A percentile compares a stretch with the other conserved stretches of the same genome.
These are phyloP conservation scores for Pristionchus entomophagus DNA, from an alignment of 2,888 invertebrate genomes.

Conservation along the genomic window DNA sequence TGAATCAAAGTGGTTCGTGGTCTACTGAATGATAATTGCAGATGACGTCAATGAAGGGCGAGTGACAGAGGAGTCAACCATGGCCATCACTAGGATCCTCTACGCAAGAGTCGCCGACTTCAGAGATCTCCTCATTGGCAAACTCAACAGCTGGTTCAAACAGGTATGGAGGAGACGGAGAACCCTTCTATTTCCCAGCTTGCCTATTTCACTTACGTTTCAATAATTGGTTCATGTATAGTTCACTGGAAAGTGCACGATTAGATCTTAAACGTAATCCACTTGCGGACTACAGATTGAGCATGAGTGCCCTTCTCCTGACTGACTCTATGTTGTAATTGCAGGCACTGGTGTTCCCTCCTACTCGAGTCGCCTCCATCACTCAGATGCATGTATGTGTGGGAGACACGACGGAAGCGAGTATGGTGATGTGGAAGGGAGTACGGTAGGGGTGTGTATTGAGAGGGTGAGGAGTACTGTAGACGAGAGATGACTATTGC, in stretches of 20 bases:
- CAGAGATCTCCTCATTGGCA: constrained; percentile 32
- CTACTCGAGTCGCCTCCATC: not conserved
- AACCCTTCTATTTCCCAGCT: not conserved
- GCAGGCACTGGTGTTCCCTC: constrained; percentile 19
- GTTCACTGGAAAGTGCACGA: no score
- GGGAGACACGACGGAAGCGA: not conserved
- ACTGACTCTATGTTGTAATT: not conserved
- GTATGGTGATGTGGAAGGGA: not conserved
- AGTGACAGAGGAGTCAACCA: not conserved
- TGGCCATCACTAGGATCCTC: not conserved
- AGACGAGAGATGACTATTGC: not conserved
- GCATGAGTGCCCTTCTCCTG: no score
- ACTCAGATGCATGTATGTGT: constrained; percentile 24
- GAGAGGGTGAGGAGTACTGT: no score
- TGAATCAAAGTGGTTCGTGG: not conserved
- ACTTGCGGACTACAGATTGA: no score
- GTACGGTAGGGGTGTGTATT: not conserved
- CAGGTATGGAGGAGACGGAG: no score
- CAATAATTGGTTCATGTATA: no score
- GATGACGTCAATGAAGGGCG: not conserved
- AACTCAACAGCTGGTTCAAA: constrained; percentile 17
- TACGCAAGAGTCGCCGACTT: not conserved
- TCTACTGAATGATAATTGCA: not conserved
- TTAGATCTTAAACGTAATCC: no score
- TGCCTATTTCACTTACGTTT: not conserved